Conservation (phyloP, 2,797 vertebrate genomes). For the Microchirus variegatus region DNA sequence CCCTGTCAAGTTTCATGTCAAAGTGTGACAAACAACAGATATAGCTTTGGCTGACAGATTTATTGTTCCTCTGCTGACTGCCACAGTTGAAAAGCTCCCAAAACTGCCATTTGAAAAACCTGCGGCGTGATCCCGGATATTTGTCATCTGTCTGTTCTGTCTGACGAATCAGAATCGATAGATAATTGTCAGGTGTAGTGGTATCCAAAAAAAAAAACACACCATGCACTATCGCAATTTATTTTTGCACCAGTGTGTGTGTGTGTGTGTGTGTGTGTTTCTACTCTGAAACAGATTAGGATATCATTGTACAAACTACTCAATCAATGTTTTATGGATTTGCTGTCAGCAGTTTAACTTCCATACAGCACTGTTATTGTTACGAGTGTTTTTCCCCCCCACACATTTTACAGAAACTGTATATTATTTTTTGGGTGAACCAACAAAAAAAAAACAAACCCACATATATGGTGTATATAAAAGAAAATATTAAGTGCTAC, state of each 20-base stretch:
- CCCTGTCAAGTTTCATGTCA: no score
- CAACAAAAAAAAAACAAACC: no score
- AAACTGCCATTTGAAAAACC: constrained; percentile 5
- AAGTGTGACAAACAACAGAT: no score
- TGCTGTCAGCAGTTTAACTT: constrained; percentile 13
- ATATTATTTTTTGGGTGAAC: no score
- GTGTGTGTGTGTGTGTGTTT: constrained; percentile 11
- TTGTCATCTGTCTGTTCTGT: constrained; percentile 4
- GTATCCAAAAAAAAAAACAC: background rate
- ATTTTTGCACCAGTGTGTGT: constrained; percentile 3
- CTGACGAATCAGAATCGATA: constrained; percentile 29
- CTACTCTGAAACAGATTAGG: constrained; percentile 21
- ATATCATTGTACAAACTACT: constrained; percentile 14
- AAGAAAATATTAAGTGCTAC: no score
- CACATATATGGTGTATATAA: no score
- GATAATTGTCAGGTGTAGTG: constrained; percentile 1
- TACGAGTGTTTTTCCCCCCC: no score
- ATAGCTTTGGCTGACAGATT: background rate
- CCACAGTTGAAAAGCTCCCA: background rate
- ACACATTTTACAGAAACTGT: no score
- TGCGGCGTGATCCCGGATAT: background rate
- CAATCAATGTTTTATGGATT: constrained; percentile 20
- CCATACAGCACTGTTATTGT: no score
- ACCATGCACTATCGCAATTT: background rate
- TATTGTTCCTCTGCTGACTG: constrained; percentile 10